Evolutionary conservation across 2,888 invertebrate genomes (phyloP).

Genomic region (Eucriotettix oculatus): DNA sequence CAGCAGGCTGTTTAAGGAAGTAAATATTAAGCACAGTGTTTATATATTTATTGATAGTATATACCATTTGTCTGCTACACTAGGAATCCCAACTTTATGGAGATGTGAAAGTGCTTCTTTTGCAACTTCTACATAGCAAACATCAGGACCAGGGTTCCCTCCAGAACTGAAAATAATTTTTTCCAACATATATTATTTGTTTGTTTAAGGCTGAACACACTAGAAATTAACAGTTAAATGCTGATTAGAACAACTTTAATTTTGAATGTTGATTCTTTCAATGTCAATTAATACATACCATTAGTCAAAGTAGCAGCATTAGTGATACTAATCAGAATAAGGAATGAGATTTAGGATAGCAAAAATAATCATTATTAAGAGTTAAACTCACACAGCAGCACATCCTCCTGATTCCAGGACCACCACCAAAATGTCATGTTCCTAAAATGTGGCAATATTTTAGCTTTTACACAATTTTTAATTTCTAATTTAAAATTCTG

Average conservation of each 20-base stretch:
- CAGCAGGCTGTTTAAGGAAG: too few relatives aligned
- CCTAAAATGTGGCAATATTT: constrained; percentile 11
- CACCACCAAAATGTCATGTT: constrained; percentile 34
- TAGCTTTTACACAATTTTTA: too few relatives aligned
- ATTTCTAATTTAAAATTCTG: too few relatives aligned
- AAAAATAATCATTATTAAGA: background rate
- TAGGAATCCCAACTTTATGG: constrained; percentile 56
- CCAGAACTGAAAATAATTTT: constrained; percentile 28
- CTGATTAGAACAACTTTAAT: too few relatives aligned
- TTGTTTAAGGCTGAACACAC: too few relatives aligned
- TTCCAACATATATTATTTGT: too few relatives aligned
- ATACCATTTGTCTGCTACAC: constrained; percentile 46
- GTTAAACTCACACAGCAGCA: constrained; percentile 34
- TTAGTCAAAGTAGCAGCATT: too few relatives aligned
- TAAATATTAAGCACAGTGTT: background rate
- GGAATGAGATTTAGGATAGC: too few relatives aligned
- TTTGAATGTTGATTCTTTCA: too few relatives aligned
- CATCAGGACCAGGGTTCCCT: constrained; percentile 50
- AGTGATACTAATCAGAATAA: too few relatives aligned
- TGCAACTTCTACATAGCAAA: constrained; percentile 79
- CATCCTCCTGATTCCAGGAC: constrained; percentile 64
- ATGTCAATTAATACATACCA: too few relatives aligned
- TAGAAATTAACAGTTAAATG: too few relatives aligned
- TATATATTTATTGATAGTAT: background rate
- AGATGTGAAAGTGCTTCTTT: constrained; percentile 68